Evolutionary conservation across 1,140 invertebrate genomes (phyloP).

Genomic region (Macrosteles quadrilineatus): DNA sequence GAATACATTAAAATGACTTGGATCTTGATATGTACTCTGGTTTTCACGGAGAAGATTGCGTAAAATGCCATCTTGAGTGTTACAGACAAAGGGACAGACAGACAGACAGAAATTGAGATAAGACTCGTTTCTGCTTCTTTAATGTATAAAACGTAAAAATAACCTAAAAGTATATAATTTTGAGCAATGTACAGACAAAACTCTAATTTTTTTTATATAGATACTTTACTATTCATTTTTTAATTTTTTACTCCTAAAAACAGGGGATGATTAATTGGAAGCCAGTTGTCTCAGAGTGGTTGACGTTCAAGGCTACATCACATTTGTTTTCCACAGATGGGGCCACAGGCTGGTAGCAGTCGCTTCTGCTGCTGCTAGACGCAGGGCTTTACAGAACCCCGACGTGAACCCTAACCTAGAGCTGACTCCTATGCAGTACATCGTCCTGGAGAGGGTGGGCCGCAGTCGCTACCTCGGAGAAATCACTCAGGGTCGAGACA

Average conservation of each 20-base stretch:
- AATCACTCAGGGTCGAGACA: constrained; percentile 65
- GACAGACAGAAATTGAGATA: too few species aligned
- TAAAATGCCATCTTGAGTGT: too few species aligned
- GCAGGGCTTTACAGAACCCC: constrained; percentile 58
- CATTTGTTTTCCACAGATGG: constrained; percentile 49
- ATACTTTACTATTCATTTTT: background rate
- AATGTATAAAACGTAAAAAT: too few species aligned
- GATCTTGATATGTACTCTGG: too few species aligned
- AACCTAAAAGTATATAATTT: too few species aligned
- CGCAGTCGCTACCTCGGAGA: constrained; percentile 69
- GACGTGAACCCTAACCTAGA: constrained; percentile 56
- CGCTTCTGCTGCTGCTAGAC: constrained; percentile 64
- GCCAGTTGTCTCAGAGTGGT: background rate
- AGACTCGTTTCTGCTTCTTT: too few species aligned
- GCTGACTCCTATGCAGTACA: constrained; percentile 63
- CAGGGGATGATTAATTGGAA: background rate
- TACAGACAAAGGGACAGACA: too few species aligned
- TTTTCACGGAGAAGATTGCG: too few species aligned
- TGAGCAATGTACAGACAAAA: too few species aligned
- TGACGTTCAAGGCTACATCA: background rate
- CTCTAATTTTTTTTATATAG: too few species aligned
- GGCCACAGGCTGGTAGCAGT: constrained; percentile 69
- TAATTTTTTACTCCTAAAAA: background rate
- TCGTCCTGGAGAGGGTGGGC: constrained; percentile 76
- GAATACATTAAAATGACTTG: too few species aligned